Percentiles rank a stretch among this genome's conserved stretches.
phyloP scores from a whole-genome alignment of 2,113 vertebrate genomes.

The Procavia capensis region DNA sequence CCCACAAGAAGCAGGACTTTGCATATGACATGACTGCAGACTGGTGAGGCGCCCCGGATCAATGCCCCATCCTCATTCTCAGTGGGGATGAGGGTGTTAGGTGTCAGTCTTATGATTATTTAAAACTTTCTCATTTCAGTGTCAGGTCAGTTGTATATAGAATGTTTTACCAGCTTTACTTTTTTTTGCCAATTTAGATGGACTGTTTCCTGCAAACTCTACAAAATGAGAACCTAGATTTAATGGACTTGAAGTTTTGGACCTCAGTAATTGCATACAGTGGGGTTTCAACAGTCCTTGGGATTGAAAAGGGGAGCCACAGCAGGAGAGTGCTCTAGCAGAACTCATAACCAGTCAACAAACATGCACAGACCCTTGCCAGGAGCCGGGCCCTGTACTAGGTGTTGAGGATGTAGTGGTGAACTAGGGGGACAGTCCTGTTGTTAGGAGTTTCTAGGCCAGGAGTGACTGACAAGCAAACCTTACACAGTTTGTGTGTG shows the following conservation, averaged over 20 bases:
- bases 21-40: accelerated
- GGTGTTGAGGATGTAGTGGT: background rate
- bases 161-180: background rate
- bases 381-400: background rate
- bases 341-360: background rate
- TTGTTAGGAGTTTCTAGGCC: background rate
- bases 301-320: background rate
- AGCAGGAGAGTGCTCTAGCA: background rate
- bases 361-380: background rate
- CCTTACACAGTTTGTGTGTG: background rate
- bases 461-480: background rate
- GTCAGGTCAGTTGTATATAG: background rate
- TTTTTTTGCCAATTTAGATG: conserved; percentile 43
- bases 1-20: background rate
- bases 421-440: background rate
- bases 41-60: background rate
- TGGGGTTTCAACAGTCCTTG: background rate
- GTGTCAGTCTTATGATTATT: background rate
- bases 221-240: background rate
- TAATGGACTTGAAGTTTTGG: background rate
- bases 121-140: background rate
- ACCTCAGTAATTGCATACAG: background rate
- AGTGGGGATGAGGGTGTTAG: background rate
- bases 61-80: background rate
- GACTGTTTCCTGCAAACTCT: background rate